phyloP scores from a whole-genome alignment of 2,113 vertebrate species.

The Rhabdomys dilectus region DNA sequence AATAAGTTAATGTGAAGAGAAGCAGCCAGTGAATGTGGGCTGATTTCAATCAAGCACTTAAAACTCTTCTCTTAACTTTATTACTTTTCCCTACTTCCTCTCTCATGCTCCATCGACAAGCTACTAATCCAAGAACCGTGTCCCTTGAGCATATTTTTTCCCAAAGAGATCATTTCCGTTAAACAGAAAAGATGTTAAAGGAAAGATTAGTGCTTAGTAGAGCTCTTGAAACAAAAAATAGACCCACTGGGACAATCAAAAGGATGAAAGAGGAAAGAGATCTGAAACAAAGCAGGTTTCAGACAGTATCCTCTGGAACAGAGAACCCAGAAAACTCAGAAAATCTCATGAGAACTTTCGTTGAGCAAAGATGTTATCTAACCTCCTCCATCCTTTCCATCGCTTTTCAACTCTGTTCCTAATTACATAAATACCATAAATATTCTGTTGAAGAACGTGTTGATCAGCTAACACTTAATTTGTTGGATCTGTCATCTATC shows the following conservation, averaged over 20 bases:
- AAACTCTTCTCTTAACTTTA: slow-evolving; percentile 58
- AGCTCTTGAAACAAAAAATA: slow-evolving; percentile 67
- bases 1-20: slow-evolving; percentile 3
- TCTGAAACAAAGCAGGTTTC: slow-evolving; percentile 50
- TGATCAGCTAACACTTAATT: not conserved
- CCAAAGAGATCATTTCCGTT: slow-evolving; percentile 61
- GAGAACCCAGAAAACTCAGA: slow-evolving; percentile 43
- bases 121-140: slow-evolving; percentile 73
- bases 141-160: slow-evolving; percentile 69
- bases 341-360: slow-evolving; percentile 14
- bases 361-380: not conserved
- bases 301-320: not conserved
- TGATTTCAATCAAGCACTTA: slow-evolving; percentile 56
- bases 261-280: slow-evolving; percentile 41
- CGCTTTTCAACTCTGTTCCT: not conserved
- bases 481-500: not conserved
- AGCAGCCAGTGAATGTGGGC: not conserved
- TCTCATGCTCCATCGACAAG: slow-evolving; percentile 77
- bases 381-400: not conserved
- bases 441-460: not conserved
- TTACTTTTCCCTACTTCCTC: slow-evolving; percentile 69
- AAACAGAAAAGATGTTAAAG: slow-evolving; percentile 71
- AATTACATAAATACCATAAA: not conserved
- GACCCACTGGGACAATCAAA: slow-evolving; percentile 65
- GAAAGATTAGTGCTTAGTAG: slow-evolving; percentile 64